Evolutionary conservation across 2,888 invertebrate species (phyloP), one percentile per base, ranked within the genome.

Genomic region (Rhamnusium bicolor): DNA sequence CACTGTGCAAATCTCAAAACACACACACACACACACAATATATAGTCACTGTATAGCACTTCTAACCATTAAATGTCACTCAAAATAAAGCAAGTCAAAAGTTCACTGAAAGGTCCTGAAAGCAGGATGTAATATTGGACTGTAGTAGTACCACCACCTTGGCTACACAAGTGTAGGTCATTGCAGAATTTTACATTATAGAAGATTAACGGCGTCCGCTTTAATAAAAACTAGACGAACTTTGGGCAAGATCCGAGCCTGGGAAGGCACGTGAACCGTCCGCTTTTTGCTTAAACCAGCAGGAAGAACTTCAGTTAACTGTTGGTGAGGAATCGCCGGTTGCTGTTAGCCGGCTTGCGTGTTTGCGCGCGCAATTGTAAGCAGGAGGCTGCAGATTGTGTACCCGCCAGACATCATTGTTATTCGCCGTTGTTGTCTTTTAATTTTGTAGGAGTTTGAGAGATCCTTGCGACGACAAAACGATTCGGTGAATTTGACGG

Each of bases 281-380:
- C 51, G n/a, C 29, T 14, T 18, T 32, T 53, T 12, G 19, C 53
- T 46, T 19, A 14, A 27, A 12, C 16, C 65, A 32, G 32, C 54
- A 65, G 53, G 53, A 65, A 32, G 10, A 21, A 53, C 65, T 67
- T 54, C 56, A 14, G 54, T 32, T 54, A 18, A 56, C 67, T 56
- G 67, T 67, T 67, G 67, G 67, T 67, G 67, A 67, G 46, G 66
- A 54, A 61, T 32, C 61, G 54, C 29, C 19, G 40, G 40, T 32
- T 16, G 27, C 67, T 24, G 56, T 54, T 46, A 19, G 56, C 67
- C 67, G 56, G 56, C 54, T 16, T 18, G 56, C 19, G 46, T 0
- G 32, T 14, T 18, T 56, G 67, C 56, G 67, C 67, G 67, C 67
- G 54, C 14, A 10, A 6, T 51, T 27, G 29, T 32, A 4, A 18